These are phyloP conservation scores for Manis pentadactyla DNA, from an alignment of 2,797 vertebrate genomes.

Conservation along the genomic window DNA sequence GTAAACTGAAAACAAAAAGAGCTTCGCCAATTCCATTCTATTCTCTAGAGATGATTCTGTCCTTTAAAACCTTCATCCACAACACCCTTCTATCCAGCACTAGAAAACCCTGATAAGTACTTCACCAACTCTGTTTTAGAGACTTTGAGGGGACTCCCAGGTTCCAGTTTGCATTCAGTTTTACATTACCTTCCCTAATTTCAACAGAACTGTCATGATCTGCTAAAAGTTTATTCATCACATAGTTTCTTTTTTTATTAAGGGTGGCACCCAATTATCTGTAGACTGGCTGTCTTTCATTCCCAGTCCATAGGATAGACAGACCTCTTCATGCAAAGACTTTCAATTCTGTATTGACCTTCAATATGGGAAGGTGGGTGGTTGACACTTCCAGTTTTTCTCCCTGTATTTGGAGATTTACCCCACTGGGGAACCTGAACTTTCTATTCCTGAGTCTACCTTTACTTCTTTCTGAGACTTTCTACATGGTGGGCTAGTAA, in stretches of 20 bases:
- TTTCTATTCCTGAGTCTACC: neutral
- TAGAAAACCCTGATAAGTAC: neutral
- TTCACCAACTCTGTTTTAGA: neutral
- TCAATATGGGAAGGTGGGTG: neutral
- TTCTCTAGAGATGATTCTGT: slow-evolving; percentile 8
- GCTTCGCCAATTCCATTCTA: neutral
- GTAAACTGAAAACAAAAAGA: slow-evolving; percentile 17
- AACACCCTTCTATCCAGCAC: neutral
- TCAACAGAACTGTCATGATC: neutral
- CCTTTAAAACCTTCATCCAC: neutral
- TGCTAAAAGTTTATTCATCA: neutral
- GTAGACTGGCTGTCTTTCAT: neutral
- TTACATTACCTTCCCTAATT: neutral
- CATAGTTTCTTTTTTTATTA: neutral
- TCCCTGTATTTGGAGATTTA: neutral
- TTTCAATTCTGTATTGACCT: neutral
- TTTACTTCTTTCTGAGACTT: neutral
- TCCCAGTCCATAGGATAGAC: neutral
- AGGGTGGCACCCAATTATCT: neutral
- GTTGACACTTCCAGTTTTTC: neutral
- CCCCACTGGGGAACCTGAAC: neutral
- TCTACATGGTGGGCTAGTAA: neutral
- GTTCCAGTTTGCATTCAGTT: neutral
- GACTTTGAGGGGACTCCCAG: neutral
- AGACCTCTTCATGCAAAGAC: neutral